These are phyloP conservation scores for Drosophila bifasciata DNA, from an alignment of 1,140 invertebrate genomes.

Conservation along the genomic window DNA sequence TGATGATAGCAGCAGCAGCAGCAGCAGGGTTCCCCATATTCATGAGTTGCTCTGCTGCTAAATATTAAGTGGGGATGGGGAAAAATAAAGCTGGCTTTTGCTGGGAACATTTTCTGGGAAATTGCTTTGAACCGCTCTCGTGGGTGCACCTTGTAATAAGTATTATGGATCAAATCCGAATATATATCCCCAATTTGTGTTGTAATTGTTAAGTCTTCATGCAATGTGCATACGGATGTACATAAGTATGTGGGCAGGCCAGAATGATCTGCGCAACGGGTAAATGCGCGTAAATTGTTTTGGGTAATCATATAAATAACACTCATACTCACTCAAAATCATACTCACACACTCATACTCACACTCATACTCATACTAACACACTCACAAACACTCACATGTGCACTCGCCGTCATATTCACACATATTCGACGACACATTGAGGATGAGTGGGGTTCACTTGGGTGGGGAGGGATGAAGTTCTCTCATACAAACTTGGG, in stretches of 20 bases:
- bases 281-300: slow-evolving; percentile 1
- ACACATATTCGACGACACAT: too few species aligned
- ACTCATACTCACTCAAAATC: background rate
- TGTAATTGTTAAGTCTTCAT: background rate
- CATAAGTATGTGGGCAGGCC: too few species aligned
- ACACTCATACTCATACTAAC: background rate
- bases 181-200: too few species aligned
- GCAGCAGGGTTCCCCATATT: slow-evolving; percentile 53
- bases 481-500: background rate
- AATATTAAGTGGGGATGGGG: too few species aligned
- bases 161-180: too few species aligned
- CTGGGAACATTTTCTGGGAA: slow-evolving; percentile 27
- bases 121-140: background rate
- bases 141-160: background rate
- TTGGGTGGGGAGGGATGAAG: too few species aligned
- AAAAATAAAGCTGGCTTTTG: slow-evolving; percentile 41
- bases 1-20: too few species aligned
- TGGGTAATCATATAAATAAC: background rate
- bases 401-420: too few species aligned
- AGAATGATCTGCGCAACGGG: too few species aligned
- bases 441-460: background rate
- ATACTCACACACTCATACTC: slow-evolving; percentile 5
- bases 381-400: too few species aligned
- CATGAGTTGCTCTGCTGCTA: slow-evolving; percentile 58
- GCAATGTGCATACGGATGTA: slow-evolving; percentile 10